These are phyloP conservation scores for Mus pahari DNA, from an alignment of 2,113 vertebrate species.

Conservation along the genomic window DNA sequence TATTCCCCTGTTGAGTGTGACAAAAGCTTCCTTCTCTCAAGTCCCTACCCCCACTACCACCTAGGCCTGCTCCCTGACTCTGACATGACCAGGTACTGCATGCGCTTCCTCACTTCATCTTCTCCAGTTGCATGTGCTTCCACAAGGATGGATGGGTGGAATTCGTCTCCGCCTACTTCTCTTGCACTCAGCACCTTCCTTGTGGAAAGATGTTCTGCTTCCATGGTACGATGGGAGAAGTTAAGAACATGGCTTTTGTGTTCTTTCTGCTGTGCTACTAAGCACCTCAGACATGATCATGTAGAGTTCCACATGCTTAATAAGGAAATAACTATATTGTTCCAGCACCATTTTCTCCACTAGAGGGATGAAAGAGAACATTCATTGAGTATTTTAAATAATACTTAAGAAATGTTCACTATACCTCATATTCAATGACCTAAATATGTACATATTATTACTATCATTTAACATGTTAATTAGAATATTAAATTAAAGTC, in stretches of 20 bases:
- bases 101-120: slow-evolving; percentile 86
- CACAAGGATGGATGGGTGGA: slow-evolving; percentile 4
- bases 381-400: slow-evolving; percentile 48
- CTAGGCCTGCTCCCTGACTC: slow-evolving; percentile 96
- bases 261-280: slow-evolving; percentile 3
- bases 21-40: slow-evolving; percentile 96
- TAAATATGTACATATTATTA: background rate
- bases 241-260: slow-evolving; percentile 7
- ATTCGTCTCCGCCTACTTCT: slow-evolving; percentile 3
- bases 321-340: slow-evolving; percentile 38
- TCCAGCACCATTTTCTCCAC: background rate
- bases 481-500: slow-evolving; percentile 27
- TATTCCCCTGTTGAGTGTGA: slow-evolving; percentile 97
- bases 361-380: slow-evolving; percentile 34
- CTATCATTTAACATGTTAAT: slow-evolving; percentile 31
- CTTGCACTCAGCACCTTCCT: slow-evolving; percentile 16
- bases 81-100: slow-evolving; percentile 96
- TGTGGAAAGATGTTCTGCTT: slow-evolving; percentile 47
- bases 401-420: slow-evolving; percentile 42
- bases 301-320: background rate
- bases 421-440: background rate
- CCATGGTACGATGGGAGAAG: slow-evolving; percentile 18
- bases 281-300: slow-evolving; percentile 10
- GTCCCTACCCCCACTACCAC: slow-evolving; percentile 96
- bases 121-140: slow-evolving; percentile 77